These are phyloP conservation scores for Loriculus beryllinus DNA, from an alignment of 2,797 vertebrate species.

Conservation along the genomic window DNA sequence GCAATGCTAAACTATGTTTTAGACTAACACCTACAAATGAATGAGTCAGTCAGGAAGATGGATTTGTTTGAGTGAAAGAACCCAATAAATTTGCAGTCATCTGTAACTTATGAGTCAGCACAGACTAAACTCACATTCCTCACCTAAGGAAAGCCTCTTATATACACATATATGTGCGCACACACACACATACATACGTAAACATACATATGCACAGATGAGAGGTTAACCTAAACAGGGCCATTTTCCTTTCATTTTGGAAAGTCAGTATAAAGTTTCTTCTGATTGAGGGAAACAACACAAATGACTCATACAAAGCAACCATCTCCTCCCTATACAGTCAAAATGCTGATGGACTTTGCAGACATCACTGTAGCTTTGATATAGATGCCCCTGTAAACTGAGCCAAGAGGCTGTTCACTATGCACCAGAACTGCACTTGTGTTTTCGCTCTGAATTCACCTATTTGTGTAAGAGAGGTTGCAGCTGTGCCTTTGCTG, in stretches of 20 bases:
- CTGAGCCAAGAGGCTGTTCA: neutral
- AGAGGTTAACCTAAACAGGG: neutral
- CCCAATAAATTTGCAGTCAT: neutral
- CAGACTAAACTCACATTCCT: neutral
- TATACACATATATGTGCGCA: neutral
- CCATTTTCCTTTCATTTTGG: neutral
- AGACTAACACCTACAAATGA: neutral
- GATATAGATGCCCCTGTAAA: neutral
- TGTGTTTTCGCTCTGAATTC: neutral
- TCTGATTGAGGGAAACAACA: neutral
- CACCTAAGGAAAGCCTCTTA: neutral
- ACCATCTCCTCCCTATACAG: neutral
- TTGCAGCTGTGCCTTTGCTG: neutral
- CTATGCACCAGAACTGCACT: neutral
- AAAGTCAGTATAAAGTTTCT: neutral
- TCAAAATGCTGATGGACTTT: neutral
- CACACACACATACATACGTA: fast-evolving
- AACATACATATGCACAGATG: neutral
- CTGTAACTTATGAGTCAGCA: neutral
- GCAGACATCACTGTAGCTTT: neutral
- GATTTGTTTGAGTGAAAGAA: neutral
- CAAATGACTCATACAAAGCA: neutral
- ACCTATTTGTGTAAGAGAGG: conserved; percentile 7
- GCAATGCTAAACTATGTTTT: neutral
- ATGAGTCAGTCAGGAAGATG: neutral